A percentile compares a stretch with the other conserved stretches of the same genome.
Conservation (phyloP, 2,113 vertebrate species). For the Prinia subflava region DNA sequence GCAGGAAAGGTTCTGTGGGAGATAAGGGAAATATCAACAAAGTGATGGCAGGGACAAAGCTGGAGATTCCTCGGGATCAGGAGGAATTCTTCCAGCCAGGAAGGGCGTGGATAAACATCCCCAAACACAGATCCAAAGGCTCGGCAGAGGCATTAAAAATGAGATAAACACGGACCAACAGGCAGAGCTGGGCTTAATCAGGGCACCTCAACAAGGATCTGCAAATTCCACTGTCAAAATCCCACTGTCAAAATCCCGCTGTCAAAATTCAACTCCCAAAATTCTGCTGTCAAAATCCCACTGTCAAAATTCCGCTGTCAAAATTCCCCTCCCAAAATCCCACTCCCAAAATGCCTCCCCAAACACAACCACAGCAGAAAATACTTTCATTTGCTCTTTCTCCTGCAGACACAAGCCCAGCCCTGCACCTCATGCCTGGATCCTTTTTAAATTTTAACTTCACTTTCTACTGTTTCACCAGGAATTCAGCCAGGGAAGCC, state of each 20-base stretch:
- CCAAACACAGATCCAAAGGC: not conserved
- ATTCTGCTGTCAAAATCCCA: too few species aligned
- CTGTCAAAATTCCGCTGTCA: too few species aligned
- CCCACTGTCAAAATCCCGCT: not conserved
- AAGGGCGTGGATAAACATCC: not conserved
- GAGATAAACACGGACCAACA: not conserved
- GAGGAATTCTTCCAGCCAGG: not conserved
- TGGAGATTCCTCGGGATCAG: not conserved
- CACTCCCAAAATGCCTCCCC: too few species aligned
- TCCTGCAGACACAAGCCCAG: not conserved
- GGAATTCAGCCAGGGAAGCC: not conserved
- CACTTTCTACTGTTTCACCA: not conserved
- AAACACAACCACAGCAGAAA: not conserved
- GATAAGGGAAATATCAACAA: not conserved
- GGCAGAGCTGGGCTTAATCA: not conserved
- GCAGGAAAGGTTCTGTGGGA: not conserved
- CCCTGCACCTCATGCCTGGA: too few species aligned
- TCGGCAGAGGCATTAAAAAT: not conserved
- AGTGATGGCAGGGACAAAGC: not conserved
- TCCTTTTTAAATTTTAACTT: not conserved
- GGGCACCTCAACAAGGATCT: not conserved
- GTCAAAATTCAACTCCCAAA: too few species aligned
- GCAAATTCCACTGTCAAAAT: not conserved
- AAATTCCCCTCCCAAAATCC: too few species aligned
- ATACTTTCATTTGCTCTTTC: not conserved